These are phyloP conservation scores for Tylochromis polylepis DNA, from an alignment of 2,113 vertebrate genomes.

Conservation along the genomic window DNA sequence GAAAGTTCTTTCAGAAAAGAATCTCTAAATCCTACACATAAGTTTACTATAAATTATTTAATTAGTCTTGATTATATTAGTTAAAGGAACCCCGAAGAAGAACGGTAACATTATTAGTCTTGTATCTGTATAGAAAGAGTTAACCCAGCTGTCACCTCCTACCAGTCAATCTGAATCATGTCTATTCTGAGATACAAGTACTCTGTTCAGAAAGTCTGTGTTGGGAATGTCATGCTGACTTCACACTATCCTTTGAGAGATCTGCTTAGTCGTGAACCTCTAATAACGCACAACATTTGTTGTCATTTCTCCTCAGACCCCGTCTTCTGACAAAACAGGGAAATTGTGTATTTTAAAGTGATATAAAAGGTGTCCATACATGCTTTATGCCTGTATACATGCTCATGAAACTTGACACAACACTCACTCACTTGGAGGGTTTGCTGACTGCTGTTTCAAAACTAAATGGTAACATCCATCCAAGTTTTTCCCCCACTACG, in stretches of 20 bases:
- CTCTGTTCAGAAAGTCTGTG: not conserved
- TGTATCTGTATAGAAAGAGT: not conserved
- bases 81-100: not conserved
- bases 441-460: not conserved
- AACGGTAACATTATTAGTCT: not conserved
- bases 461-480: not conserved
- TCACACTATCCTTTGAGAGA: not conserved
- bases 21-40: not conserved
- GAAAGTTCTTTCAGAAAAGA: not conserved
- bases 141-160: not conserved
- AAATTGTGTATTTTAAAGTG: not conserved
- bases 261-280: not conserved
- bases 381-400: not conserved
- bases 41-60: not conserved
- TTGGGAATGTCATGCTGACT: not conserved
- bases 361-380: not conserved
- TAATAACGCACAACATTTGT: not conserved
- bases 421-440: not conserved
- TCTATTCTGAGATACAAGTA: not conserved
- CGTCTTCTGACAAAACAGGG: not conserved
- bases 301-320: not conserved
- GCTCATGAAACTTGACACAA: not conserved
- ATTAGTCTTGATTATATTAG: not conserved
- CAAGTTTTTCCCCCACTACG: not conserved
- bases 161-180: not conserved